These are phyloP conservation scores for Bombus superbus DNA, from an alignment of 1,140 invertebrate genomes.

Conservation along the genomic window DNA sequence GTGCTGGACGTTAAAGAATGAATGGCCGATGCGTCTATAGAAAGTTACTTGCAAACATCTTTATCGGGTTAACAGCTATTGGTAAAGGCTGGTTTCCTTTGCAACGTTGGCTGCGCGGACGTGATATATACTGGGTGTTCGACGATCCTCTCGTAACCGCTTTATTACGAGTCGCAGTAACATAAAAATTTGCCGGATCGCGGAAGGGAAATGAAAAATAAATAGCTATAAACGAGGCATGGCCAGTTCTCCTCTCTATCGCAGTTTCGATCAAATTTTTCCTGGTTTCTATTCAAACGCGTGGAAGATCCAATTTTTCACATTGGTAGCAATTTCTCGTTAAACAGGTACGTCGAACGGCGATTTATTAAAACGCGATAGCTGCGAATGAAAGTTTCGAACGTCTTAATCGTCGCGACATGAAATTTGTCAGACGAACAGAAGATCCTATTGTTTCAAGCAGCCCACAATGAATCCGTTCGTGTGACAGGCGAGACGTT, in stretches of 20 bases:
- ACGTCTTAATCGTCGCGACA: slow-evolving; percentile 34
- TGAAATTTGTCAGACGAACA: not conserved
- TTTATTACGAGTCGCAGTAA: not conserved
- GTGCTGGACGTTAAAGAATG: slow-evolving; percentile 55
- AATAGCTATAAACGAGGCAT: not conserved
- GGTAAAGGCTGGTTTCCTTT: not conserved
- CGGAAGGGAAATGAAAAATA: not conserved
- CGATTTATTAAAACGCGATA: not conserved
- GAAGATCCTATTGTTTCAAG: not conserved
- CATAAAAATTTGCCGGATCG: too few relatives aligned
- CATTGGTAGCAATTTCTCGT: not conserved
- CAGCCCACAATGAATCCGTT: not conserved
- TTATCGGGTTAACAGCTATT: slow-evolving; percentile 21
- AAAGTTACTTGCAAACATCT: slow-evolving; percentile 49
- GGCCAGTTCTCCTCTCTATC: too few relatives aligned
- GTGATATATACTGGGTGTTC: slow-evolving; percentile 12
- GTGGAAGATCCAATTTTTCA: not conserved
- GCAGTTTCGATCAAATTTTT: not conserved
- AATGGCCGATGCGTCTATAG: slow-evolving; percentile 53
- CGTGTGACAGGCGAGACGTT: not conserved
- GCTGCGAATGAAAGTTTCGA: slow-evolving; percentile 8
- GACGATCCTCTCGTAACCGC: not conserved
- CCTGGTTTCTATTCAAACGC: too few relatives aligned
- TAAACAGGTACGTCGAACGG: too few relatives aligned
- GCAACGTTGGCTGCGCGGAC: not conserved